Evolutionary conservation across 2,113 vertebrate genomes (phyloP).

Genomic region (Lichenostomus cassidix): DNA sequence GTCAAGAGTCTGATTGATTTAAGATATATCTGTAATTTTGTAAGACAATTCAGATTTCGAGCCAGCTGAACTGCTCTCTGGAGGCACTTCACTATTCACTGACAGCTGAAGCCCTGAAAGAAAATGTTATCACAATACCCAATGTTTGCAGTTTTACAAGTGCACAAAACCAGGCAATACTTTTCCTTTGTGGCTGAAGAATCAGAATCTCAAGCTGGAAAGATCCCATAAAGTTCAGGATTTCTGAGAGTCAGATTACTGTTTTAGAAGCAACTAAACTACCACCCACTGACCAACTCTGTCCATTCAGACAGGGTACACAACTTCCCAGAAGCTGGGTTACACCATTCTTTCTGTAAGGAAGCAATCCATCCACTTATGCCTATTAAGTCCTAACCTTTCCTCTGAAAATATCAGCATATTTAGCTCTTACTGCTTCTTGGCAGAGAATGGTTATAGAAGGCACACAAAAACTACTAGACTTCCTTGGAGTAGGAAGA

Average conservation of each 20-base stretch:
- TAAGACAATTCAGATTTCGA: background rate
- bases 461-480: background rate
- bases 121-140: background rate
- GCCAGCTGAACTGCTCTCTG: background rate
- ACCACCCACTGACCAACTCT: background rate
- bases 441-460: background rate
- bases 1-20: background rate
- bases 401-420: background rate
- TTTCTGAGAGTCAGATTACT: background rate
- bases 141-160: background rate
- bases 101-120: background rate
- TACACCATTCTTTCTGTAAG: background rate
- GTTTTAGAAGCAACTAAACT: background rate
- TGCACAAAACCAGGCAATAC: background rate
- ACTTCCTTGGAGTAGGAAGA: background rate
- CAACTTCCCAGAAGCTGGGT: background rate
- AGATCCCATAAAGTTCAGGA: background rate
- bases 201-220: background rate
- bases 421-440: background rate
- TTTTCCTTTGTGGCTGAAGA: background rate
- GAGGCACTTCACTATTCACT: background rate
- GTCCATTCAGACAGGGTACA: background rate
- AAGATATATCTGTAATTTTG: background rate
- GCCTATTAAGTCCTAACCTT: background rate
- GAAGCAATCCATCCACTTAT: background rate